Conservation (phyloP, 2,888 invertebrate genomes). For the Trissoscelio sp. region DNA sequence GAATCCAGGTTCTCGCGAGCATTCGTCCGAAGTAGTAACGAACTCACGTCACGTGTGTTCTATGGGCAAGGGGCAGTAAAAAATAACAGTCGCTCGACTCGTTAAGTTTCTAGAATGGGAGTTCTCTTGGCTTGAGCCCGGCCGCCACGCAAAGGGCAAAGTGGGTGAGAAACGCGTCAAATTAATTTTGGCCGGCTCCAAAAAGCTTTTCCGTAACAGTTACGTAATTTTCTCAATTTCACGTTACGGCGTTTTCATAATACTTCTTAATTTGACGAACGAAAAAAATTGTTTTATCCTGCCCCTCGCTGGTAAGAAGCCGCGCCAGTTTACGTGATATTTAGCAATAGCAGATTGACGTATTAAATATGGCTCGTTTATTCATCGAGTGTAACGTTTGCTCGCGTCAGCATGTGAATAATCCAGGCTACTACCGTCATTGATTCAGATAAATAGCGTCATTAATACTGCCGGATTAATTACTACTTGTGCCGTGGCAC, state of each 20-base stretch:
- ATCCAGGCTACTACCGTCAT: slow-evolving; percentile 49
- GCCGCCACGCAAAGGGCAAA: slow-evolving; percentile 38
- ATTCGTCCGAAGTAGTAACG: slow-evolving; percentile 61
- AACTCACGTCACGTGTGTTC: slow-evolving; percentile 70
- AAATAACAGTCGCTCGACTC: slow-evolving; percentile 68
- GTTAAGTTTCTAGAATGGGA: slow-evolving; percentile 63
- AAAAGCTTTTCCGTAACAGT: slow-evolving; percentile 43
- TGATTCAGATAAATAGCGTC: slow-evolving; percentile 71
- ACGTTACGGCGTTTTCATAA: slow-evolving; percentile 47
- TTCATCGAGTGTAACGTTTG: slow-evolving; percentile 44
- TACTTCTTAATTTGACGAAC: slow-evolving; percentile 43
- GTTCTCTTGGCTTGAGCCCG: slow-evolving; percentile 48
- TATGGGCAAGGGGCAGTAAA: slow-evolving; percentile 65
- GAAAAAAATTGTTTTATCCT: slow-evolving; percentile 13
- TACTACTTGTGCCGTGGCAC: slow-evolving; percentile 52
- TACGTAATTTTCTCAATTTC: slow-evolving; percentile 57
- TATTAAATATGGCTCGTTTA: slow-evolving; percentile 53
- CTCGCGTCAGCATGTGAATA: slow-evolving; percentile 57
- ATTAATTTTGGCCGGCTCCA: slow-evolving; percentile 57
- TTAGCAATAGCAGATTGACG: slow-evolving; percentile 13
- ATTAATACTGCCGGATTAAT: slow-evolving; percentile 69
- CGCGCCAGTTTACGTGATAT: too few species aligned
- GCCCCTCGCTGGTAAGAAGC: too few species aligned
- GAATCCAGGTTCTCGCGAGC: slow-evolving; percentile 61
- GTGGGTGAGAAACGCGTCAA: slow-evolving; percentile 64